Percentiles rank a stretch among this genome's conserved stretches.
phyloP scores from a whole-genome alignment of 2,888 invertebrate species.

The Labia minor region DNA sequence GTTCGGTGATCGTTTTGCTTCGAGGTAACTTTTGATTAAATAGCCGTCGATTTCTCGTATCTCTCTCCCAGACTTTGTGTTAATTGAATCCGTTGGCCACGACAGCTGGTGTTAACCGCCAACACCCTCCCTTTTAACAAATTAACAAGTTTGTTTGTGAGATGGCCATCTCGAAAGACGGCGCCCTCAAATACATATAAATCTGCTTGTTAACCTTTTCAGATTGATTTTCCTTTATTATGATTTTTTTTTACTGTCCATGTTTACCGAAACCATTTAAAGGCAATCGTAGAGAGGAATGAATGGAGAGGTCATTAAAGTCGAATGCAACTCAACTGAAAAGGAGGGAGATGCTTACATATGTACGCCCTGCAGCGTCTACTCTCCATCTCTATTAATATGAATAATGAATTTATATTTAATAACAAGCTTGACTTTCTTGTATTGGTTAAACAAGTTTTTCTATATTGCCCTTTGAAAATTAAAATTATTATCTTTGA shows the following conservation, averaged over 20 bases:
- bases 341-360: neutral
- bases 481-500: no score
- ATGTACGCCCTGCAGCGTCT: neutral
- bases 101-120: no score
- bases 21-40: no score
- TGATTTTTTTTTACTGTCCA: neutral
- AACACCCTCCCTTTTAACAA: no score
- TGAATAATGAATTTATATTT: neutral
- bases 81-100: no score
- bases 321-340: neutral
- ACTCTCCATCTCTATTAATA: neutral
- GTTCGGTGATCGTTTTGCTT: no score
- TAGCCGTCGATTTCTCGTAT: no score
- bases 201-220: neutral
- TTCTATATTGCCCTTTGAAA: neutral
- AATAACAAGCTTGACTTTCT: neutral
- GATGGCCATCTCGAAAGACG: no score
- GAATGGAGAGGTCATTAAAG: neutral
- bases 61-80: no score
- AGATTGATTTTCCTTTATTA: neutral
- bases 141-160: no score
- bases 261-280: neutral
- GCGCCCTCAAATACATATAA: neutral
- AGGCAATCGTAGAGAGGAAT: neutral
- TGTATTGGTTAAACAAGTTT: neutral